Conservation (phyloP, 2,888 invertebrate species). For the Euplexia lucipara region DNA sequence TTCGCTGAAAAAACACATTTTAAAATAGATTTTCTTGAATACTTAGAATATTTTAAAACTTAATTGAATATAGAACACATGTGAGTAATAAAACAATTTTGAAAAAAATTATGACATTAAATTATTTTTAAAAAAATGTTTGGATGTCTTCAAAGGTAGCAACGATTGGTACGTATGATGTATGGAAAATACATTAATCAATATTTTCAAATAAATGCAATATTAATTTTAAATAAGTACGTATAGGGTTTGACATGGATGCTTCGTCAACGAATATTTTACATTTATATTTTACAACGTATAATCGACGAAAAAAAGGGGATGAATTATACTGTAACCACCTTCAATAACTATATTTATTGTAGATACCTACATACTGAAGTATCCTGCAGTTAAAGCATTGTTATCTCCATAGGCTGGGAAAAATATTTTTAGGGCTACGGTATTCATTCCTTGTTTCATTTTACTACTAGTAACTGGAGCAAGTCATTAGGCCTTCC, state of each 20-base stretch:
- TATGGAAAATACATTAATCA: not conserved
- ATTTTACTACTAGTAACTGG: too few relatives aligned
- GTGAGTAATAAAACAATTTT: not conserved
- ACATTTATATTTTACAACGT: not conserved
- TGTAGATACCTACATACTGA: too few relatives aligned
- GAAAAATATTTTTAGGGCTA: too few relatives aligned
- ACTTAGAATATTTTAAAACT: not conserved
- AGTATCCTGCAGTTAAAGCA: too few relatives aligned
- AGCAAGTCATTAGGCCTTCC: too few relatives aligned
- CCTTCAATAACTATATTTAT: too few relatives aligned
- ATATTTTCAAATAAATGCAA: not conserved
- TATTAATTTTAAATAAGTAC: not conserved
- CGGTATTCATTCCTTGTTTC: too few relatives aligned
- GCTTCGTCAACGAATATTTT: not conserved
- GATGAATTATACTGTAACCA: too few relatives aligned
- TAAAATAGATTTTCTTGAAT: not conserved
- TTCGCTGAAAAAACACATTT: not conserved
- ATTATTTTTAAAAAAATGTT: not conserved
- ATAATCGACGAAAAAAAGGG: not conserved
- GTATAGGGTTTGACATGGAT: not conserved
- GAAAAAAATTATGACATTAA: not conserved
- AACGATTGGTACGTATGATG: conserved; percentile 33
- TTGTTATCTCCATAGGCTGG: too few relatives aligned
- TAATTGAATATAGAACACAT: conserved; percentile 6
- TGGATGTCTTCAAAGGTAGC: not conserved